These are phyloP conservation scores for Pachliopta kotzebuea DNA, from an alignment of 2,888 invertebrate species.

Conservation along the genomic window DNA sequence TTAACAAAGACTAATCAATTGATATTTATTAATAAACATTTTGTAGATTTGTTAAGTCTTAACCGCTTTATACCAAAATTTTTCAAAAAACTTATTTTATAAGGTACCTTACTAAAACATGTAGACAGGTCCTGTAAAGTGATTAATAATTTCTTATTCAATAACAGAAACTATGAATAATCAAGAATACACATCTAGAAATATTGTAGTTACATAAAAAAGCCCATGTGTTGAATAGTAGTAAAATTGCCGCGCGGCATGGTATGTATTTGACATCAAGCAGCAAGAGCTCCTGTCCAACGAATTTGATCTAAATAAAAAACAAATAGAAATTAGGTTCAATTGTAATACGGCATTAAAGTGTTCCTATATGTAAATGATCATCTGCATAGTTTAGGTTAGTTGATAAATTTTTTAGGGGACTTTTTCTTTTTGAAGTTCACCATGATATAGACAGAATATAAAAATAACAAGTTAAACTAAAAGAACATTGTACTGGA, in stretches of 20 bases:
- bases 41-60: conserved; percentile 3
- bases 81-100: background rate
- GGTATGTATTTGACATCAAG: background rate
- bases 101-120: conserved; percentile 1
- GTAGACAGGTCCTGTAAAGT: background rate
- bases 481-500: too few species aligned
- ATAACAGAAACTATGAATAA: conserved; percentile 6
- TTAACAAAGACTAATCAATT: conserved; percentile 1
- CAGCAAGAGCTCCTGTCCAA: background rate
- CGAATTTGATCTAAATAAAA: background rate
- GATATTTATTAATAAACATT: conserved; percentile 4
- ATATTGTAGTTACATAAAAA: conserved; percentile 4
- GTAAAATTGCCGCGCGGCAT: conserved; percentile 6
- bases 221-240: background rate
- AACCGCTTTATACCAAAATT: background rate
- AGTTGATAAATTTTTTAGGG: background rate
- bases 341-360: conserved; percentile 12
- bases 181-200: background rate
- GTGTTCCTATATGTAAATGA: conserved; percentile 25
- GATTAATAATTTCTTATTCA: conserved; percentile 2
- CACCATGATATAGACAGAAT: too few species aligned
- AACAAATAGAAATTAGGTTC: conserved; percentile 6
- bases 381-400: background rate
- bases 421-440: background rate
- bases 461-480: too few species aligned